Evolutionary conservation across 2,113 vertebrate genomes (phyloP), one percentile per base, ranked within the genome.

Genomic region (Notiomystis cincta): DNA sequence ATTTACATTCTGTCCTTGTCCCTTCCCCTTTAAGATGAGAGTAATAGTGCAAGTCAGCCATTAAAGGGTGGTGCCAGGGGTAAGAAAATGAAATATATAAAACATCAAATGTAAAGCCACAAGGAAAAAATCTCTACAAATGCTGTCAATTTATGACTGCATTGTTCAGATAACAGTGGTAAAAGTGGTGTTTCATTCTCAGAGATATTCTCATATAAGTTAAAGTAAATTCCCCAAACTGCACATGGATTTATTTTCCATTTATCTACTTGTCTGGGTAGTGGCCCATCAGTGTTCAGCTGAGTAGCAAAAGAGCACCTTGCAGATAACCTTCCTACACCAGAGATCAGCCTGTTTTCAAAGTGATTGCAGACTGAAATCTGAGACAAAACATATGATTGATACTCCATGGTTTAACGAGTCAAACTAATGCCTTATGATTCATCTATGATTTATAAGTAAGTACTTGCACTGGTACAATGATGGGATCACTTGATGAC

Each of bases 371-470:
- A 83, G 72, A 25, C 69, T 85, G 84, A 71, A 91, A 90, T n/a
- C 44, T 33, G 70, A 95, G 86, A 86, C 51, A 83, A 92, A 94
- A 96, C 25, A 45, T 17, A 38, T 65, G 94, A 94, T 84, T 92
- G 79, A 91, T 84, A 64, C 9, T 51, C 71, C 50, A 22, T 15
- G 10, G 57, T 71, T 87, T 78, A 47, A 83, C 83, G 66, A 89
- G 61, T 60, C 72, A 48, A 35, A 45, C 37, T 67, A 91, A 89
- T 61, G 48, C 47, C 58, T 83, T 61, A 31, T 94, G 93, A 96
- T 84, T 96, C 89, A 95, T 64, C 73, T 25, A 15, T 71, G 79
- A 81, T 91, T 95, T 95, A 44, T 72, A 75, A 83, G 61, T 53
- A 54, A 82, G 84, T 15, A 33, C 40, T 85, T 54, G 47, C 12